Conservation (phyloP, 2,888 invertebrate species). For the Malacosoma neustria region DNA sequence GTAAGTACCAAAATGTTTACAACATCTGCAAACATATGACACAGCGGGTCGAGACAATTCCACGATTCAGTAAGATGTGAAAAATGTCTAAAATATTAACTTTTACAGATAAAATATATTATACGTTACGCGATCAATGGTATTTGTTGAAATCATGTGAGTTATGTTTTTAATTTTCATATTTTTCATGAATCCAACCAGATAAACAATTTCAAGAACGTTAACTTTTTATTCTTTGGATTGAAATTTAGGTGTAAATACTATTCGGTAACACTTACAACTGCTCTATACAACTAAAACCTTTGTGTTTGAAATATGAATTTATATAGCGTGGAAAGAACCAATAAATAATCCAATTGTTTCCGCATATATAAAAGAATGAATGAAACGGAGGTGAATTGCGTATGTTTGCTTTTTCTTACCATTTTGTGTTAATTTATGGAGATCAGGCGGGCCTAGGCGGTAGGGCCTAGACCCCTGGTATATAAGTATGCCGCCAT, state of each 20-base stretch:
- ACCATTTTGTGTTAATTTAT: no score
- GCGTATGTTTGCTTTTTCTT: no score
- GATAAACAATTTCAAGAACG: no score
- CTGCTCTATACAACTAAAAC: no score
- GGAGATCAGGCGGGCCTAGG: no score
- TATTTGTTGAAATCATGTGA: conserved; percentile 54
- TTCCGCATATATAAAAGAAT: not conserved
- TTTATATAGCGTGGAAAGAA: not conserved
- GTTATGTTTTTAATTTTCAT: conserved; percentile 20
- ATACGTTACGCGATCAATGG: conserved; percentile 44
- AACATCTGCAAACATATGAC: conserved; percentile 1
- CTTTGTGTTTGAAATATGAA: not conserved
- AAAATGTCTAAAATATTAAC: conserved; percentile 42
- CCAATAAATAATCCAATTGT: not conserved
- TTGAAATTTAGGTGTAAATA: no score
- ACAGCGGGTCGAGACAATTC: not conserved
- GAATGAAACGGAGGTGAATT: no score
- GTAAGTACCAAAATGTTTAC: conserved; percentile 12
- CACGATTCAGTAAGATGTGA: not conserved
- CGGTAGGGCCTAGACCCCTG: no score
- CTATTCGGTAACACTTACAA: no score
- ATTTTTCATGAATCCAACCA: no score
- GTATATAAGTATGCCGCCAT: no score
- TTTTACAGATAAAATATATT: conserved; percentile 29
- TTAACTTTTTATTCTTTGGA: no score